phyloP scores from a whole-genome alignment of 2,888 invertebrate genomes.

The Emmelina monodactyla region DNA sequence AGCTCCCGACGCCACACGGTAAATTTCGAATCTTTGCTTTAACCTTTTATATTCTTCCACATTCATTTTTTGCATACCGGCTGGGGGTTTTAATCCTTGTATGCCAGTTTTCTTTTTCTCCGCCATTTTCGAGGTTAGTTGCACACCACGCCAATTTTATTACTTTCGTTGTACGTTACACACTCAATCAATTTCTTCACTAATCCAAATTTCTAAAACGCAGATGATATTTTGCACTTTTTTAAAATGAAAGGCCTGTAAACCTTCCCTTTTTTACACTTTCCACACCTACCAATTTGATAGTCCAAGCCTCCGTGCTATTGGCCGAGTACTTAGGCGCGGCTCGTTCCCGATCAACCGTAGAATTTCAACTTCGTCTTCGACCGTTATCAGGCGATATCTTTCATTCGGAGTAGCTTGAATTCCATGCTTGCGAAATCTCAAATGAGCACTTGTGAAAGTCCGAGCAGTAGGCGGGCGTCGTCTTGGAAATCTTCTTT shows the following conservation, averaged over 20 bases:
- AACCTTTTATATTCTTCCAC: too few species aligned
- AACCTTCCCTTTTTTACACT: constrained; percentile 6
- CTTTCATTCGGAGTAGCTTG: constrained; percentile 2
- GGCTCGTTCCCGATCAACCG: background rate
- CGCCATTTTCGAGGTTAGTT: too few species aligned
- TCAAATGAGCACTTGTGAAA: background rate
- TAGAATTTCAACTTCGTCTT: background rate
- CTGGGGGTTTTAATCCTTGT: too few species aligned
- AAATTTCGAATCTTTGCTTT: too few species aligned
- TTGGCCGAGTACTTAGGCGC: constrained; percentile 5
- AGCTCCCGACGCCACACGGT: too few species aligned
- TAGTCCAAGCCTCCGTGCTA: constrained; percentile 3
- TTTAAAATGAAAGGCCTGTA: constrained; percentile 4
- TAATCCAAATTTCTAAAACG: too few species aligned
- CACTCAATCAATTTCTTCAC: too few species aligned
- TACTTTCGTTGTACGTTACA: too few species aligned
- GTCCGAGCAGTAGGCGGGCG: constrained; percentile 1
- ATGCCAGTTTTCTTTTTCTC: too few species aligned
- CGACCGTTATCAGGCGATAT: background rate
- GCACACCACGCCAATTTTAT: too few species aligned
- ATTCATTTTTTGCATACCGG: too few species aligned
- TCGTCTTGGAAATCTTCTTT: constrained; percentile 10
- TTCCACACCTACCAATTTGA: constrained; percentile 6
- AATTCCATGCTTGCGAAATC: background rate
- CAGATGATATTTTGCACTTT: constrained; percentile 3